These are phyloP conservation scores for Amphibalanus amphitrite DNA, from an alignment of 1,140 invertebrate species.

Conservation along the genomic window DNA sequence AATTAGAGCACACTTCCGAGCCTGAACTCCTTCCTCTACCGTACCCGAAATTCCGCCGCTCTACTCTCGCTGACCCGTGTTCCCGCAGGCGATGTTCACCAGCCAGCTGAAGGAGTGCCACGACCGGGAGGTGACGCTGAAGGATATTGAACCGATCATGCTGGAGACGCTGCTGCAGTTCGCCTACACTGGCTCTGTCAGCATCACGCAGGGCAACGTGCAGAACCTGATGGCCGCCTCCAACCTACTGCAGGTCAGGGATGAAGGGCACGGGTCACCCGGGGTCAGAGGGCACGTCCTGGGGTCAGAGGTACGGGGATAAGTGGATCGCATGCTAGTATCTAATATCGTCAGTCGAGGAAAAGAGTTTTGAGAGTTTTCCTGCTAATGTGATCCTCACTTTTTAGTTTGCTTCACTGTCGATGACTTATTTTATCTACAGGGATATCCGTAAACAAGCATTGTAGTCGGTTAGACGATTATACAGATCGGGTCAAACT, in stretches of 20 bases:
- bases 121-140: constrained; percentile 31
- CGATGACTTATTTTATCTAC: background rate
- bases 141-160: constrained; percentile 33
- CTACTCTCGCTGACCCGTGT: constrained; percentile 28
- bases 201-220: constrained; percentile 35
- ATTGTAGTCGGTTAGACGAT: background rate
- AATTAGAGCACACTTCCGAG: too few relatives aligned
- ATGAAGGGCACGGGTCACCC: constrained; percentile 15
- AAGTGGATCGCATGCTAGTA: background rate
- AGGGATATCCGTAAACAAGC: background rate
- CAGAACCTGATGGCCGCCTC: constrained; percentile 36
- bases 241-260: constrained; percentile 35
- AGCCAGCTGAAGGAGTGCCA: constrained; percentile 30
- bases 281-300: background rate
- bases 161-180: constrained; percentile 34
- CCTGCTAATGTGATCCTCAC: too few relatives aligned
- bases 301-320: background rate
- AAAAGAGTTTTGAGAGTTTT: background rate
- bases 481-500: constrained; percentile 7
- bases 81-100: constrained; percentile 33
- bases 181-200: constrained; percentile 35
- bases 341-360: background rate
- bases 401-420: too few relatives aligned
- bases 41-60: too few relatives aligned
- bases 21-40: constrained; percentile 6